phyloP scores from a whole-genome alignment of 2,113 vertebrate genomes.

The Phrynosoma blainvillii region DNA sequence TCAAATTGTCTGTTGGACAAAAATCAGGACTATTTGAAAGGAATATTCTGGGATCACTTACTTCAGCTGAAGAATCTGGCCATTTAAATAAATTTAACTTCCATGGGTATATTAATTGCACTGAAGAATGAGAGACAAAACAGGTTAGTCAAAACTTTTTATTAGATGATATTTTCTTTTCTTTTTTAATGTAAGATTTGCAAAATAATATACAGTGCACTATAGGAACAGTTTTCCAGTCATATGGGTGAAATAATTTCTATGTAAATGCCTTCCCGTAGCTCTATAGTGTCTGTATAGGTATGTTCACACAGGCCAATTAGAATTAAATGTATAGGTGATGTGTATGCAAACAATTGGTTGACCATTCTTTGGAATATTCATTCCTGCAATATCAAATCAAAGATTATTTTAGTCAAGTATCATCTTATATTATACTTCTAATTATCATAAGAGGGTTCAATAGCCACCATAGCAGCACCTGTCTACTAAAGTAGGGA shows the following conservation, averaged over 20 bases:
- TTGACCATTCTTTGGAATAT: background rate
- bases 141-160: background rate
- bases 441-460: too few relatives aligned
- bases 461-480: too few relatives aligned
- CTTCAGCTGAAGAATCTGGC: background rate
- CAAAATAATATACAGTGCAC: background rate
- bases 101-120: slow-evolving; percentile 8
- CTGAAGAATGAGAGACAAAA: background rate
- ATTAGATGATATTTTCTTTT: background rate
- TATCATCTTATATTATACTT: too few relatives aligned
- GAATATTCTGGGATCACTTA: background rate
- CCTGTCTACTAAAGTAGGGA: too few relatives aligned
- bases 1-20: background rate
- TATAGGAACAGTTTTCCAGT: background rate
- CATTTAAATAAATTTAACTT: slow-evolving; percentile 11
- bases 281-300: background rate
- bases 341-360: background rate
- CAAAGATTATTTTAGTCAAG: too few relatives aligned
- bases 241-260: background rate
- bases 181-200: too few relatives aligned
- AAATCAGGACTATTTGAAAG: background rate
- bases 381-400: too few relatives aligned
- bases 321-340: background rate
- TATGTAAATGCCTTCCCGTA: background rate
- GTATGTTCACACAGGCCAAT: background rate